A percentile compares a stretch with the other conserved stretches of the same genome.
These are phyloP conservation scores for Danio albolineatus DNA, from an alignment of 2,797 vertebrate species.

Conservation along the genomic window DNA sequence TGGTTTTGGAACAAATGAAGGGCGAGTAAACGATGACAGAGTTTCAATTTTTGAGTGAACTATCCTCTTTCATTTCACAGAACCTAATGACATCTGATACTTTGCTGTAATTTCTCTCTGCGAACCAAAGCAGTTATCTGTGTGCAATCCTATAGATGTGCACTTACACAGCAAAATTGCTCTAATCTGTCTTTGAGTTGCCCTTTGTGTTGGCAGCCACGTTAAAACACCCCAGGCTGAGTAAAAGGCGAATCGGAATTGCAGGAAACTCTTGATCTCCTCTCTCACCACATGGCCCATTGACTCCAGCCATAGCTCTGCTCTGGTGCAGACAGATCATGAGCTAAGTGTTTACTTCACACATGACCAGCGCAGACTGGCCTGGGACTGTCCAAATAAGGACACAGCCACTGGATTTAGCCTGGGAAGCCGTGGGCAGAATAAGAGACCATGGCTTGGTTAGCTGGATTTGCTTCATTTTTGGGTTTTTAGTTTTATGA, in stretches of 20 bases:
- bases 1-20: too few relatives aligned
- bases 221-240: slow-evolving; percentile 34
- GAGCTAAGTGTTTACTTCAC: slow-evolving; percentile 63
- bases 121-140: slow-evolving; percentile 44
- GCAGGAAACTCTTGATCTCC: slow-evolving; percentile 57
- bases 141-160: slow-evolving; percentile 18
- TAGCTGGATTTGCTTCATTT: slow-evolving; percentile 19
- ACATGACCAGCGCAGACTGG: slow-evolving; percentile 58
- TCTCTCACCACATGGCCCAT: slow-evolving; percentile 62
- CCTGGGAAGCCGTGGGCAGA: slow-evolving; percentile 45
- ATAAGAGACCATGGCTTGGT: not conserved
- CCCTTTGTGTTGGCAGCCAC: slow-evolving; percentile 36
- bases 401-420: slow-evolving; percentile 40
- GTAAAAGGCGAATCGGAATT: slow-evolving; percentile 11
- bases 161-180: slow-evolving; percentile 29
- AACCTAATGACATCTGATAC: slow-evolving; percentile 49
- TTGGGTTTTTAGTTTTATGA: slow-evolving; percentile 30
- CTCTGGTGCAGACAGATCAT: slow-evolving; percentile 56
- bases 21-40: too few relatives aligned
- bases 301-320: slow-evolving; percentile 62
- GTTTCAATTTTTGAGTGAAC: too few relatives aligned
- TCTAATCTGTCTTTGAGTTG: slow-evolving; percentile 30
- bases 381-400: slow-evolving; percentile 60
- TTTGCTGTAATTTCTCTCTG: slow-evolving; percentile 54
- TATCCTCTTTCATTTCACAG: slow-evolving; percentile 15